Evolutionary conservation across 2,797 vertebrate species (phyloP).

Genomic region (Typhlichthys eigenmanni): DNA sequence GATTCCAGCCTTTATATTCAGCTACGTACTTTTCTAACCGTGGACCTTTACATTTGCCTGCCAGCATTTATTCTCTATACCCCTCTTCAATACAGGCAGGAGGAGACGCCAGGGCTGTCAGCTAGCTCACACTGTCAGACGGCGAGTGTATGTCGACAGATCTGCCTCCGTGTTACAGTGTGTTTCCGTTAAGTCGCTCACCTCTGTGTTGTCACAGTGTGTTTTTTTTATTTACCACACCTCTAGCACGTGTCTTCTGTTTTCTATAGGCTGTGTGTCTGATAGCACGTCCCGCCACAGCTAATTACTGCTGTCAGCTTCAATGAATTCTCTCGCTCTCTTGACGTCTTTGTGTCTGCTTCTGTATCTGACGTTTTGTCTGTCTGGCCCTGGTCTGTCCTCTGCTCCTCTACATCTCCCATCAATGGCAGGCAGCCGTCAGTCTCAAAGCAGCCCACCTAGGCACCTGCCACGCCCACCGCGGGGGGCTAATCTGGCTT

Average conservation of each 20-base stretch:
- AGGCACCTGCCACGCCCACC: constrained; percentile 68
- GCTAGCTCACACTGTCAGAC: not conserved
- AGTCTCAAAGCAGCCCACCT: constrained; percentile 68
- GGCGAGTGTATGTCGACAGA: not conserved
- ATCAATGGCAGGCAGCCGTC: constrained; percentile 58
- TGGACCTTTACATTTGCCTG: too few species aligned
- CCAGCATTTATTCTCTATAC: not conserved
- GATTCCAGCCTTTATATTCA: too few species aligned
- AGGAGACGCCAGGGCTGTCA: not conserved
- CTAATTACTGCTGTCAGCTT: constrained; percentile 36
- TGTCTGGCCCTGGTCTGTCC: constrained; percentile 64
- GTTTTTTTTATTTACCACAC: constrained; percentile 24
- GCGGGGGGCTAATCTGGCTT: constrained; percentile 38
- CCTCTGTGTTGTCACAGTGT: constrained; percentile 18
- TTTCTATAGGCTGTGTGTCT: constrained; percentile 26
- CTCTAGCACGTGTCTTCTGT: constrained; percentile 21
- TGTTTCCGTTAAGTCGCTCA: constrained; percentile 16
- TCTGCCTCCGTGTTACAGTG: not conserved
- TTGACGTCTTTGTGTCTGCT: constrained; percentile 37
- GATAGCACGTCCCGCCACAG: constrained; percentile 47
- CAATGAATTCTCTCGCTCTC: constrained; percentile 30
- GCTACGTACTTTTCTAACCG: too few species aligned
- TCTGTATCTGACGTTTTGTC: constrained; percentile 17
- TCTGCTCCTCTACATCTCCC: constrained; percentile 45
- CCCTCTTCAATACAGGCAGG: not conserved